phyloP scores from a whole-genome alignment of 2,113 vertebrate species.

The Xerus inauris region DNA sequence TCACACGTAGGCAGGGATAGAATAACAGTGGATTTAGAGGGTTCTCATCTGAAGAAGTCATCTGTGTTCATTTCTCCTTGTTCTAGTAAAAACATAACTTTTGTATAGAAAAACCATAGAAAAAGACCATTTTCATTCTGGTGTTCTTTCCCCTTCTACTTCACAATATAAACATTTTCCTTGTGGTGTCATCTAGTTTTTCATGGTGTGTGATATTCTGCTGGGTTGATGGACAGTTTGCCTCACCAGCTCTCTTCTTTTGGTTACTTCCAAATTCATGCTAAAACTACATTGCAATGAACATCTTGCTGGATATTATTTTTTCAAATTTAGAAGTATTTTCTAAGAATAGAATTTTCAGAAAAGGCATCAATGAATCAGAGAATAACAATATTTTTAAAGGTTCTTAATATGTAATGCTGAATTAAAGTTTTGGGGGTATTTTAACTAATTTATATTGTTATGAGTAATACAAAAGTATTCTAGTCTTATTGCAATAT shows the following conservation, averaged over 20 bases:
- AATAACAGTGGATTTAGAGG: neutral
- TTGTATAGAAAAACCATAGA: neutral
- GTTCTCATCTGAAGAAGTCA: neutral
- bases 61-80: neutral
- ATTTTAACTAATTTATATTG: neutral
- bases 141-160: neutral
- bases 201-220: neutral
- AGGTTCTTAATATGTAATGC: neutral
- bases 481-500: neutral
- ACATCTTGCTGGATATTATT: neutral
- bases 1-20: neutral
- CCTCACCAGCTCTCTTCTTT: constrained; percentile 18
- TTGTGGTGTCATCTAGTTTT: neutral
- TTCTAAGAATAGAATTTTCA: constrained; percentile 32
- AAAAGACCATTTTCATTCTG: neutral
- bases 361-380: constrained; percentile 41
- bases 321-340: constrained; percentile 32
- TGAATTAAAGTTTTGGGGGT: neutral
- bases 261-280: neutral
- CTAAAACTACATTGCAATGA: neutral
- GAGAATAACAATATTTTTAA: constrained; percentile 27
- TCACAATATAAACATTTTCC: neutral
- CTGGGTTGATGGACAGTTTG: neutral
- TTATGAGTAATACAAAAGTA: neutral
- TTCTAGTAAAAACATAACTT: neutral